A percentile compares a stretch with the other conserved stretches of the same genome.
These are phyloP conservation scores for Drosophila rufa DNA, from an alignment of 1,140 invertebrate genomes.

Conservation along the genomic window DNA sequence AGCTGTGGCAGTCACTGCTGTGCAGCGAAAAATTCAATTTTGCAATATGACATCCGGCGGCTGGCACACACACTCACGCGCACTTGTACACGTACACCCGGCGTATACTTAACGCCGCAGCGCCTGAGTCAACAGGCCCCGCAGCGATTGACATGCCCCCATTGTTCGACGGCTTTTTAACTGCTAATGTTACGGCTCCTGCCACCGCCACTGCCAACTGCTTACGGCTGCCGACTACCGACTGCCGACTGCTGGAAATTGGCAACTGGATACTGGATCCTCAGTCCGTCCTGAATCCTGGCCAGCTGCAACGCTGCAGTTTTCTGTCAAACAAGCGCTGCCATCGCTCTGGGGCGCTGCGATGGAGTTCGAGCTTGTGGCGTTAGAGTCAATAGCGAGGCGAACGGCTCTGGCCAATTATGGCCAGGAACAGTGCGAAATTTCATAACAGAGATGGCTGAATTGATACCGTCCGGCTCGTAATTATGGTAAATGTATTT, in stretches of 20 bases:
- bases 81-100: slow-evolving; percentile 7
- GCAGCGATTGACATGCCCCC: slow-evolving; percentile 65
- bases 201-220: slow-evolving; percentile 16
- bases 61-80: slow-evolving; percentile 4
- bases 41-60: slow-evolving; percentile 80
- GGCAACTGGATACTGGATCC: slow-evolving; percentile 4
- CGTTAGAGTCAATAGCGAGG: slow-evolving; percentile 35
- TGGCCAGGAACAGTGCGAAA: slow-evolving; percentile 18
- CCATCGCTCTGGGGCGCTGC: slow-evolving; percentile 10
- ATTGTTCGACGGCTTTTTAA: slow-evolving; percentile 57
- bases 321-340: slow-evolving; percentile 41
- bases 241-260: slow-evolving; percentile 14
- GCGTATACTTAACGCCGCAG: slow-evolving; percentile 79
- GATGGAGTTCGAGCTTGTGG: slow-evolving; percentile 24
- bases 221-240: slow-evolving; percentile 24
- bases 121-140: slow-evolving; percentile 68
- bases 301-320: slow-evolving; percentile 55
- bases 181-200: slow-evolving; percentile 51
- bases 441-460: slow-evolving; percentile 21
- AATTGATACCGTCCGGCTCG: neutral
- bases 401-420: slow-evolving; percentile 21
- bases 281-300: slow-evolving; percentile 2
- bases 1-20: slow-evolving; percentile 58
- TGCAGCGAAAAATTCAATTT: slow-evolving; percentile 80
- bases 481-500: neutral